Evolutionary conservation across 2,888 invertebrate species (phyloP).

Genomic region (Eledona agricola): DNA sequence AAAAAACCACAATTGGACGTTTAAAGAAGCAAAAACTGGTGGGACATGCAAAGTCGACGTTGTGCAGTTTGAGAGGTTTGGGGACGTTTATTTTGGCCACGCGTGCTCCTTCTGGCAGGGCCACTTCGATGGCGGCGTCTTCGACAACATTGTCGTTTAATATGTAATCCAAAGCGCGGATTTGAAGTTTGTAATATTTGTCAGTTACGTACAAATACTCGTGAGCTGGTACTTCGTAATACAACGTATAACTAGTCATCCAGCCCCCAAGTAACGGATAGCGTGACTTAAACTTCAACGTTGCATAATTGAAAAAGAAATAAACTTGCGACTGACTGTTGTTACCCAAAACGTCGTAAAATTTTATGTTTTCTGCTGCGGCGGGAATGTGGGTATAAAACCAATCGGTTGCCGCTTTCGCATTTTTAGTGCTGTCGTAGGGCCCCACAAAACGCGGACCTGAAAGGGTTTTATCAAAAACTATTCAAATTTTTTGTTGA

Average conservation of each 20-base stretch:
- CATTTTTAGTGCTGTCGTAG: conserved; percentile 20
- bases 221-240: conserved; percentile 44
- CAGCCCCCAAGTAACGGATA: conserved; percentile 46
- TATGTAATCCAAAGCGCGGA: conserved; percentile 46
- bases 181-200: conserved; percentile 36
- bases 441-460: conserved; percentile 37
- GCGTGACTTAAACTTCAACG: conserved; percentile 44
- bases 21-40: conserved; percentile 40
- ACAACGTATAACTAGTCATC: conserved; percentile 45
- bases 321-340: conserved; percentile 40
- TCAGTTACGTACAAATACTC: conserved; percentile 41
- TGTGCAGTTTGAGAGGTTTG: conserved; percentile 19
- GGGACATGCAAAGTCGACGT: conserved; percentile 14
- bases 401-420: conserved; percentile 22
- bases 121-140: conserved; percentile 40
- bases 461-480: conserved; percentile 1
- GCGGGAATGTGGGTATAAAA: conserved; percentile 46
- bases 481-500: neutral
- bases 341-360: conserved; percentile 46
- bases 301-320: conserved; percentile 34
- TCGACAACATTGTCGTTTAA: conserved; percentile 42
- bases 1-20: conserved; percentile 40
- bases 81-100: conserved; percentile 32
- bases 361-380: conserved; percentile 42
- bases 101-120: conserved; percentile 44